Conservation (phyloP, 2,113 vertebrate species). For the Corythornis cristatus region DNA sequence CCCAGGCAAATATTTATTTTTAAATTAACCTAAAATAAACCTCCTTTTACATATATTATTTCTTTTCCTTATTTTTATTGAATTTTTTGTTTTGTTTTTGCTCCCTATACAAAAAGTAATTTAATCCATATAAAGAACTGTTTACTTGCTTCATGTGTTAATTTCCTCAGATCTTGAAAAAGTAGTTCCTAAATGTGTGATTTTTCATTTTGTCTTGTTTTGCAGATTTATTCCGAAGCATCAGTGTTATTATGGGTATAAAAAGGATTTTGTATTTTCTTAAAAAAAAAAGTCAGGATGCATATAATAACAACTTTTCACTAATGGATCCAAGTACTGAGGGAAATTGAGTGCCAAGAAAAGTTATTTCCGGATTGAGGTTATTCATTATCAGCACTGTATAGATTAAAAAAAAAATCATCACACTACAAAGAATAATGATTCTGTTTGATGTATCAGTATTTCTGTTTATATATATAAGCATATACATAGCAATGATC, state of each 20-base stretch:
- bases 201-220: not conserved
- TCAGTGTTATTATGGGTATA: not conserved
- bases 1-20: not conserved
- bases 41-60: not conserved
- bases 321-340: constrained; percentile 10
- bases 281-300: not conserved
- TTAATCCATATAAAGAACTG: not conserved
- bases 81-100: not conserved
- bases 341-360: constrained; percentile 21
- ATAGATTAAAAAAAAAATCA: not conserved
- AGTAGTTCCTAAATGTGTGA: not conserved
- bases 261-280: not conserved
- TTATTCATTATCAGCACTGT: not conserved
- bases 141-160: not conserved
- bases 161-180: not conserved
- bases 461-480: not conserved
- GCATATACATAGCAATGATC: not conserved
- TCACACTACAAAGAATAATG: not conserved
- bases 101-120: not conserved
- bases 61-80: not conserved
- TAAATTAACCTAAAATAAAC: not conserved
- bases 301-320: not conserved
- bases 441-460: not conserved
- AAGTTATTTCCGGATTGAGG: constrained; percentile 3
- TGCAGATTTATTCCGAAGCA: not conserved